Percentiles rank a stretch among this genome's conserved stretches.
Conservation (phyloP, 1,140 invertebrate genomes). For the Polypedilum vanderplanki region DNA sequence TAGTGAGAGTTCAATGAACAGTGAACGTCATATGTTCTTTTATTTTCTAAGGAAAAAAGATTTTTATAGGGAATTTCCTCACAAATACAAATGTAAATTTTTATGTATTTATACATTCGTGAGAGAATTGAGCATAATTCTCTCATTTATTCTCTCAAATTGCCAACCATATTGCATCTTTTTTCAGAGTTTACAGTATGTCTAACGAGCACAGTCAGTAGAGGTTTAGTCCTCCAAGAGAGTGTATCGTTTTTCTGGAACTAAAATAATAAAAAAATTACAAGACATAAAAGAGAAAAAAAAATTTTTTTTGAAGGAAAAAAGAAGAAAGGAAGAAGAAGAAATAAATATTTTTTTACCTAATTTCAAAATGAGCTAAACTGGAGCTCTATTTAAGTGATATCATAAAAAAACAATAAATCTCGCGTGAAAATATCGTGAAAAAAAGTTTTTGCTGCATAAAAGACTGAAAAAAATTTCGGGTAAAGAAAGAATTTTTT, state of each 20-base stretch:
- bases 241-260: slow-evolving; percentile 25
- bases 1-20: slow-evolving; percentile 27
- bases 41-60: slow-evolving; percentile 1
- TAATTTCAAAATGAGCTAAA: slow-evolving; percentile 14
- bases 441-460: background rate
- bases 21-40: background rate
- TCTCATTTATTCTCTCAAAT: background rate
- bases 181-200: background rate
- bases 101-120: background rate
- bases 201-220: slow-evolving; percentile 20
- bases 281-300: background rate
- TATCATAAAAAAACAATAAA: slow-evolving; percentile 1
- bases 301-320: too few relatives aligned
- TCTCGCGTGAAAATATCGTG: background rate
- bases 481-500: background rate
- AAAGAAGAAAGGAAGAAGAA: slow-evolving; percentile 3
- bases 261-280: background rate
- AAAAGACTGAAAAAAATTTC: slow-evolving; percentile 24
- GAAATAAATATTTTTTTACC: slow-evolving; percentile 12
- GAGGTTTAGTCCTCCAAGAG: slow-evolving; percentile 24
- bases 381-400: slow-evolving; percentile 9
- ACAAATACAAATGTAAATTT: background rate
- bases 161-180: background rate
- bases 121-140: background rate
- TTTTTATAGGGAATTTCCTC: slow-evolving; percentile 19